Evolutionary conservation across 2,888 invertebrate species (phyloP).

Genomic region (Ametastegia equiseti): DNA sequence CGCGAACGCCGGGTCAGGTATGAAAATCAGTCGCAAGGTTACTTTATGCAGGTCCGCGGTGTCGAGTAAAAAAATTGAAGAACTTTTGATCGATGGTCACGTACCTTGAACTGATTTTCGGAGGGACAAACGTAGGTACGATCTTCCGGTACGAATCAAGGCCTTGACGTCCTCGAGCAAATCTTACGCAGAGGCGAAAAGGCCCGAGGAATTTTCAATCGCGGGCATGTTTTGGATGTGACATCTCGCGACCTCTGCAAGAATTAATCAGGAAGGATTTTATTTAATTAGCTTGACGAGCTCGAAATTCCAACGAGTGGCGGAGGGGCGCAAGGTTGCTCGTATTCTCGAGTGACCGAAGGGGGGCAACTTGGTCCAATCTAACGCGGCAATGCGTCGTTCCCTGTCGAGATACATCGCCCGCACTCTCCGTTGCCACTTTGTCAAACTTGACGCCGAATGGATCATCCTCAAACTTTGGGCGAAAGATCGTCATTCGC

Average conservation of each 20-base stretch:
- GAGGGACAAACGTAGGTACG: not conserved
- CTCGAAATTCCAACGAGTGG: slow-evolving; percentile 11
- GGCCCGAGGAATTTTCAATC: slow-evolving; percentile 24
- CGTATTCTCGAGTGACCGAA: not conserved
- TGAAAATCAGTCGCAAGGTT: not conserved
- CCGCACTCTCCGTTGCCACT: not conserved
- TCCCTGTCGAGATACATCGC: not conserved
- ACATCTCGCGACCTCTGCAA: slow-evolving; percentile 13
- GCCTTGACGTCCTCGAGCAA: not conserved
- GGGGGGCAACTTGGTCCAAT: not conserved
- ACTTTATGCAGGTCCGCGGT: not conserved
- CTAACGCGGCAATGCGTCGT: not conserved
- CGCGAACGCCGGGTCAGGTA: not conserved
- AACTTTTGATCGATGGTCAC: not conserved
- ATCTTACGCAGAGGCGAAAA: not conserved
- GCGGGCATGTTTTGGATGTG: not conserved
- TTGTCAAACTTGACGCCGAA: not conserved
- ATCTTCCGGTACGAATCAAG: not conserved
- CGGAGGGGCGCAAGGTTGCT: slow-evolving; percentile 1
- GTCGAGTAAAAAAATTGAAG: not conserved
- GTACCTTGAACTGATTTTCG: not conserved
- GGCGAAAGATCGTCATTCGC: not conserved
- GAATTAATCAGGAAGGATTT: slow-evolving; percentile 20
- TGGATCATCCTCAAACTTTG: not conserved
- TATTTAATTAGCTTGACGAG: slow-evolving; percentile 33